Percentiles rank a stretch among this genome's conserved stretches.
Conservation (phyloP, 2,797 vertebrate species). For the Enteromius trimaculatus region DNA sequence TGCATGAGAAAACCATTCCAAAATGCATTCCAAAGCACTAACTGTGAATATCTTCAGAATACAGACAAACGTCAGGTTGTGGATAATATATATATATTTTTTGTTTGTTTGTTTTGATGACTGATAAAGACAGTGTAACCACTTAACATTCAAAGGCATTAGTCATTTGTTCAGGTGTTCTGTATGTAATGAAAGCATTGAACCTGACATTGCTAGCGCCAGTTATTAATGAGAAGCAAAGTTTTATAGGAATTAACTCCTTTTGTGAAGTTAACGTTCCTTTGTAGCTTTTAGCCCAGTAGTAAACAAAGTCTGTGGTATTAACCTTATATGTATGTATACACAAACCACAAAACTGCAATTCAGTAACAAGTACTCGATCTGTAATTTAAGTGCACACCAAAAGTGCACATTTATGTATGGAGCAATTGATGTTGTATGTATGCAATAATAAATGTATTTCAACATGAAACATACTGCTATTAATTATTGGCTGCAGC, state of each 20-base stretch:
- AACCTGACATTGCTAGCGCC: constrained; percentile 70
- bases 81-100: constrained; percentile 10
- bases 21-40: constrained; percentile 36
- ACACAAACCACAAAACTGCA: constrained; percentile 72
- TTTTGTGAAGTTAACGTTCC: constrained; percentile 75
- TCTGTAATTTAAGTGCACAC: constrained; percentile 78
- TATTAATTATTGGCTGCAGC: background rate
- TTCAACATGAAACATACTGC: constrained; percentile 46
- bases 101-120: constrained; percentile 33
- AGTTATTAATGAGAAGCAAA: constrained; percentile 67
- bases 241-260: constrained; percentile 75
- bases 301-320: constrained; percentile 75
- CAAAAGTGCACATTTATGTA: constrained; percentile 82
- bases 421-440: constrained; percentile 85
- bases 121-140: constrained; percentile 61
- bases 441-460: constrained; percentile 90
- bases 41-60: constrained; percentile 35
- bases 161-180: constrained; percentile 67
- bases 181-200: constrained; percentile 69
- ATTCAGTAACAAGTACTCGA: constrained; percentile 74
- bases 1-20: constrained; percentile 32
- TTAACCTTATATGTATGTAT: constrained; percentile 77
- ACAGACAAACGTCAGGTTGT: constrained; percentile 9
- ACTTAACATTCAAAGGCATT: constrained; percentile 63
- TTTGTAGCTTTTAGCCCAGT: constrained; percentile 77